Evolutionary conservation across 2,797 vertebrate genomes (phyloP), one percentile per base, ranked within the genome.

Genomic region (Karalla daura): DNA sequence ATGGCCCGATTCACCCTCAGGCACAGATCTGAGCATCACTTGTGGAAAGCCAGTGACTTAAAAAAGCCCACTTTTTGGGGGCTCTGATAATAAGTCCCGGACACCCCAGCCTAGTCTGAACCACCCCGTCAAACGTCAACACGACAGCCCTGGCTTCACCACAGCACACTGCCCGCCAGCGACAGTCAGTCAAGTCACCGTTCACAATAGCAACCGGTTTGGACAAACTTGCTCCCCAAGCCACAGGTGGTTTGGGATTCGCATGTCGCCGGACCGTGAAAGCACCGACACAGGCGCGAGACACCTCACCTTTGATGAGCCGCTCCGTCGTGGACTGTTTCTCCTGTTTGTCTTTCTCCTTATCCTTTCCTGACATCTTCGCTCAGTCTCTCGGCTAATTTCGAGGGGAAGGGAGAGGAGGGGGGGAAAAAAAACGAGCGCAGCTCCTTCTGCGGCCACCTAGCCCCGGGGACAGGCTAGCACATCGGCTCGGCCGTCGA

Each of bases 281-380:
- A 40, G 11, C 7, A 24, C 0, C 7, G 3, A 8, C 4, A 1
- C 15, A 7, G 2, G 20, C 40, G 84, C n/a, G n/a, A n/a, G n/a
- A n/a, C n/a, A n/a, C n/a, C 92, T 92, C 87, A 95, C 94, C 91
- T 91, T 95, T 95, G 4, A 95, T 1, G 32, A 94, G 91, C 75
- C 94, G 91, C 55, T 95, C 94, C 46, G 92, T 95, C 4, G 94
- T 95, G 56, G 94, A 93, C 82, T 93, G 93, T 49, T 94, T 93
- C 68, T 94, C 93, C 70, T 80, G 74, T 35, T 89, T 87, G 53
- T 93, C 91, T 77, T 80, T 86, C 41, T 85, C 84, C 66, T 91
- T 87, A 62, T 94, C 94, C 83, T 93, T 94, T 40, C 91, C 88
- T 17, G 94, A 93, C 94, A 95, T 95, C 75, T 86, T 88, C 20